These are phyloP conservation scores for Orius laevigatus DNA, from an alignment of 1,140 invertebrate species.

Conservation along the genomic window DNA sequence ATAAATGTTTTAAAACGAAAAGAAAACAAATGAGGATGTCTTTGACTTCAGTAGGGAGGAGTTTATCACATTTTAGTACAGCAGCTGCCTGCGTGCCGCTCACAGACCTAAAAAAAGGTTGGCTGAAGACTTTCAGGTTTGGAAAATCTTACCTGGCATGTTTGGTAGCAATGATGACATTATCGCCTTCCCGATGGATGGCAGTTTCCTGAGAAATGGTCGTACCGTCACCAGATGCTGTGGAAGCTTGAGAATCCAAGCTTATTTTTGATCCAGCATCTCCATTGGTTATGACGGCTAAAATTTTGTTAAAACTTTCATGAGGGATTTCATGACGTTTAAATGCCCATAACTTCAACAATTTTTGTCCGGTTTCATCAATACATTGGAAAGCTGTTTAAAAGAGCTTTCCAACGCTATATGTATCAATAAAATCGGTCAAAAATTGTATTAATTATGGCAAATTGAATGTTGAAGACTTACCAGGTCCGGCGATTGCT, in stretches of 20 bases:
- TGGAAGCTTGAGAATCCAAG: conserved; percentile 26
- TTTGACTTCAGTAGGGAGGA: conserved; percentile 58
- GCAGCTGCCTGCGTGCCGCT: conserved; percentile 35
- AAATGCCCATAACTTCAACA: too few species aligned
- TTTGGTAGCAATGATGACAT: conserved; percentile 5
- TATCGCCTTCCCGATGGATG: conserved; percentile 30
- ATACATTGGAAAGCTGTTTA: too few species aligned
- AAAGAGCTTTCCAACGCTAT: too few species aligned
- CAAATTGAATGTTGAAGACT: conserved; percentile 18
- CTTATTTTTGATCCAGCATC: conserved; percentile 24
- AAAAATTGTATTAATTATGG: too few species aligned
- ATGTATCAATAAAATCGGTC: too few species aligned
- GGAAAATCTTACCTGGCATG: conserved; percentile 19
- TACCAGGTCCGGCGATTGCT: conserved; percentile 57
- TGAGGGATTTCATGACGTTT: too few species aligned
- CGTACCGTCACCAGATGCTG: conserved; percentile 36
- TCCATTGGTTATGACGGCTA: conserved; percentile 26
- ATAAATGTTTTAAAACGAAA: conserved; percentile 77
- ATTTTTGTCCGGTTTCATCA: too few species aligned
- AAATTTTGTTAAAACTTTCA: too few species aligned
- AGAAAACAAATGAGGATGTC: conserved; percentile 81
- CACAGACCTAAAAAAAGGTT: conserved; percentile 28
- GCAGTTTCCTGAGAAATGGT: conserved; percentile 45
- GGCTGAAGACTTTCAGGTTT: background rate
- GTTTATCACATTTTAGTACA: conserved; percentile 46